phyloP scores from a whole-genome alignment of 1,140 invertebrate species.

The Penaeus japonicus region DNA sequence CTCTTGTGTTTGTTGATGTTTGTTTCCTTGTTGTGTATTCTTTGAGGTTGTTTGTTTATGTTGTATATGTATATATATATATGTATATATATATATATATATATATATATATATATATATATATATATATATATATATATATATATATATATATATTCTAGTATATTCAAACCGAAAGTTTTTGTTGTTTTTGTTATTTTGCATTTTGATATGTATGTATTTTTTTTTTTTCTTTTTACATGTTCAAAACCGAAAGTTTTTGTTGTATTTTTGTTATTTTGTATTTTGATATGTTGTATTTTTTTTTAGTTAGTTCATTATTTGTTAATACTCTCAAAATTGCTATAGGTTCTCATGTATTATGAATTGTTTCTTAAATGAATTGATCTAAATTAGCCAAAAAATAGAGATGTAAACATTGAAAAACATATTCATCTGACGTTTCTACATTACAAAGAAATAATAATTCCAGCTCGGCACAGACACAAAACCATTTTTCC shows the following conservation, averaged over 20 bases:
- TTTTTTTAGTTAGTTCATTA: no score
- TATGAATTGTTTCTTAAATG: no score
- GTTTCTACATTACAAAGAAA: no score
- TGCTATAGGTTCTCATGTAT: no score
- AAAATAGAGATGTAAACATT: no score
- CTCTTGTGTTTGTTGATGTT: not conserved
- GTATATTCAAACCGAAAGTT: not conserved
- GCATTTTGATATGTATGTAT: not conserved
- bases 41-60: not conserved
- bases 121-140: not conserved
- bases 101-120: not conserved
- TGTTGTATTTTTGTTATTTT: no score
- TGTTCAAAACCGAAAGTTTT: not conserved
- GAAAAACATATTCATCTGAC: no score
- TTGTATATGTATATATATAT: not conserved
- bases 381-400: no score
- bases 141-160: not conserved
- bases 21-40: not conserved
- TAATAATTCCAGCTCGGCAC: no score
- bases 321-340: no score
- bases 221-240: not conserved
- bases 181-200: not conserved
- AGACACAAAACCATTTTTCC: no score
- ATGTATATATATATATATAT: not conserved
- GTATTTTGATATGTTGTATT: no score